Percentiles rank a stretch among this genome's conserved stretches.
These are phyloP conservation scores for Pyxicephalus adspersus DNA, from an alignment of 2,113 vertebrate species.

Conservation along the genomic window DNA sequence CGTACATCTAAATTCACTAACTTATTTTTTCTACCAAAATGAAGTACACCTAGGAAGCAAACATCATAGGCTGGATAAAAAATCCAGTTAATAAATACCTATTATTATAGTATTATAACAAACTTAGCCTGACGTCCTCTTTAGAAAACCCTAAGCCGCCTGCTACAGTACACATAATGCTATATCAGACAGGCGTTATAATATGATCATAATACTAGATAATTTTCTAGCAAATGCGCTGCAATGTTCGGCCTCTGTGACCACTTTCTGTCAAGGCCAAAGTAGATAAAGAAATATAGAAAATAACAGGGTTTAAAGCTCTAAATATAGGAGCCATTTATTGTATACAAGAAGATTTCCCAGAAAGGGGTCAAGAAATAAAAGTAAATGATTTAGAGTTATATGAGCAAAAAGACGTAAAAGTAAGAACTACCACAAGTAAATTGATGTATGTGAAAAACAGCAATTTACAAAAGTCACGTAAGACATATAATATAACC, in stretches of 20 bases:
- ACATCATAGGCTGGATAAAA: too few species aligned
- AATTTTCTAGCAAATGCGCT: neutral
- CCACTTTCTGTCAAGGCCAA: constrained; percentile 18
- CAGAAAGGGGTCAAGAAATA: neutral
- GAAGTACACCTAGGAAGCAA: too few species aligned
- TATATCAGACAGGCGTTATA: neutral
- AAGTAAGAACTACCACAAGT: too few species aligned
- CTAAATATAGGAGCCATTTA: constrained; percentile 3
- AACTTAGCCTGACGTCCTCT: neutral
- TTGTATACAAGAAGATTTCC: constrained; percentile 5
- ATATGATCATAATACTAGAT: neutral
- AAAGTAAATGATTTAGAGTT: neutral
- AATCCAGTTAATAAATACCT: too few species aligned
- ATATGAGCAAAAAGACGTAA: too few species aligned
- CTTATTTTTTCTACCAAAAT: too few species aligned
- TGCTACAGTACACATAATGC: constrained; percentile 34
- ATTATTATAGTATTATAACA: neutral
- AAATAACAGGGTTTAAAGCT: constrained; percentile 13
- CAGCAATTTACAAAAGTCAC: too few species aligned
- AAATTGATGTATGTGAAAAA: too few species aligned
- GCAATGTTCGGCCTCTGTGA: constrained; percentile 26
- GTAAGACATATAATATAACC: too few species aligned
- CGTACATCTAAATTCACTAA: too few species aligned
- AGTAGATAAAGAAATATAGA: constrained; percentile 23
- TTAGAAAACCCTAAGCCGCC: constrained; percentile 7